Percentiles rank a stretch among this genome's conserved stretches.
These are phyloP conservation scores for Mamestra configurata DNA, from an alignment of 1,140 invertebrate species.

Conservation along the genomic window DNA sequence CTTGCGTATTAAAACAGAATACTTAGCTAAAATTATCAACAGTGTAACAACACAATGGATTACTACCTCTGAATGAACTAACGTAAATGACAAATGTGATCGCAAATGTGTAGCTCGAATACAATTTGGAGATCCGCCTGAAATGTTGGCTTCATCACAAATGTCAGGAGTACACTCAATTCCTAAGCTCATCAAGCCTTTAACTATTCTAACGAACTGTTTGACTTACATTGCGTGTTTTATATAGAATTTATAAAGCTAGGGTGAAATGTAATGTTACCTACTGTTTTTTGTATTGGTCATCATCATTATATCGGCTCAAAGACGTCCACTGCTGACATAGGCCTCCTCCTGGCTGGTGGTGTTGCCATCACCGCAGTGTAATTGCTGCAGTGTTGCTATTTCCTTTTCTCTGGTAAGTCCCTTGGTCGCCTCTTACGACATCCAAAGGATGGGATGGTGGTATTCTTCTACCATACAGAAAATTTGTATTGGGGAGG, in stretches of 20 bases:
- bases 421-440: too few species aligned
- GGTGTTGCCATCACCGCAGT: too few species aligned
- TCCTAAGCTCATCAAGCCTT: background rate
- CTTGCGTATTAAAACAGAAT: too few species aligned
- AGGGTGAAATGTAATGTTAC: background rate
- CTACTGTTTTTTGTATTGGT: background rate
- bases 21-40: too few species aligned
- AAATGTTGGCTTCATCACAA: constrained; percentile 2
- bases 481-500: too few species aligned
- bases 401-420: too few species aligned
- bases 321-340: too few species aligned
- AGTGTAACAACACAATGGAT: background rate
- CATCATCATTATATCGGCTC: too few species aligned
- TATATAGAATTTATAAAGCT: background rate
- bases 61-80: background rate
- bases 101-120: background rate
- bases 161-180: constrained; percentile 14
- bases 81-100: background rate
- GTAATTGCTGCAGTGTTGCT: too few species aligned
- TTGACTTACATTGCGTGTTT: background rate
- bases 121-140: background rate
- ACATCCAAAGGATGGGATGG: too few species aligned
- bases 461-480: too few species aligned
- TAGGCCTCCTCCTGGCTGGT: too few species aligned
- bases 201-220: background rate